Evolutionary conservation across 2,113 vertebrate genomes (phyloP), one percentile per base, ranked within the genome.

Genomic region (Siniperca chuatsi): DNA sequence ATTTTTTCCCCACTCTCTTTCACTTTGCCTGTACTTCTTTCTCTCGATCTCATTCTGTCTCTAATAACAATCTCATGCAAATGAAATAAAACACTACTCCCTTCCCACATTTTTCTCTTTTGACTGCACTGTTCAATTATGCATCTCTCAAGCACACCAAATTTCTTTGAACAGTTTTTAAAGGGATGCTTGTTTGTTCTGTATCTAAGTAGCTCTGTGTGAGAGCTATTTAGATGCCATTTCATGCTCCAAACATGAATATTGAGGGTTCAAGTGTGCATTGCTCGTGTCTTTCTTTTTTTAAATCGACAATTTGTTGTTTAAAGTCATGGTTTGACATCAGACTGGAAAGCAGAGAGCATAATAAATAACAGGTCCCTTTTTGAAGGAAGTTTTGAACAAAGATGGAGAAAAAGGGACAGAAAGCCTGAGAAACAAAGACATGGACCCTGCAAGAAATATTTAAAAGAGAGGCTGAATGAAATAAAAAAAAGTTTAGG

Each of bases 211-310:
- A 58, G 71, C 61, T 91, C 67, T 71, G 46, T 61, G 29, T 69
- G 35, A 40, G 42, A 42, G 48, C 29, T 25, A 71, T 70, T 78
- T 60, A 52, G 48, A 86, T 62, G 58, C 58, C 33, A 84, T 85
- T 90, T 84, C 72, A 71, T 61, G 70, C 44, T 50, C 37, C 23
- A 76, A 61, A 82, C 81, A 85, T 73, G 57, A 74, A 79, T 11
- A 16, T 23, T 60, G 50, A 54, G 23, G 11, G 58, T 76, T 68
- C 46, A 64, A 42, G 29, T 48, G 75, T 46, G 33, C 4, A 16
- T 10, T 13, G 2, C 23, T 46, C 2, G 0, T 40, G 21, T 48
- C 12, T 33, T 35, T 29, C 35, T 69, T 67, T 77, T 72, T 72
- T 61, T 15, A 60, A 78, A 70, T 80, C 69, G 74, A 80, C 62